Conservation (phyloP, 2,797 vertebrate species). For the Parauchenoglanis punctatus region DNA sequence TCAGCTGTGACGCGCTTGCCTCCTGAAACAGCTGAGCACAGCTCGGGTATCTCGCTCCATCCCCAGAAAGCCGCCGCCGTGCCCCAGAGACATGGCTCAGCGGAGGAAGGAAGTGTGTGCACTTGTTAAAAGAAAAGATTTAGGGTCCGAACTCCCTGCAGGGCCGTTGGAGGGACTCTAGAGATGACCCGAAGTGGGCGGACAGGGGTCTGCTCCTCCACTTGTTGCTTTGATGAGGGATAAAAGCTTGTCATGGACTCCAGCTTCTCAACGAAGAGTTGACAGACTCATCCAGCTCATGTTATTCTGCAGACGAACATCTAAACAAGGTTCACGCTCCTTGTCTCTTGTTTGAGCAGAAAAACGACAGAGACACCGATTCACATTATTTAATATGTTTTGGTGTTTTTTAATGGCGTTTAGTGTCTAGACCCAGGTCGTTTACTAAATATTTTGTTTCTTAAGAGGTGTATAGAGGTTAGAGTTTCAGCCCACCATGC, state of each 20-base stretch:
- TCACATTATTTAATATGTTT: constrained; percentile 38
- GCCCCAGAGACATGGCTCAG: constrained; percentile 64
- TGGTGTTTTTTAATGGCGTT: constrained; percentile 67
- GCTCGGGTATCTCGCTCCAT: constrained; percentile 28
- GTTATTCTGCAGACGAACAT: constrained; percentile 62
- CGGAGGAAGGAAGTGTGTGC: constrained; percentile 77
- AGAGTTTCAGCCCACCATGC: neutral
- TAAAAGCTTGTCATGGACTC: constrained; percentile 83
- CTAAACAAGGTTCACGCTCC: neutral
- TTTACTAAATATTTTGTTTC: neutral
- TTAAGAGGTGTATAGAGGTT: neutral
- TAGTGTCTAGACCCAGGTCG: constrained; percentile 40
- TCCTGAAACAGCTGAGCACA: constrained; percentile 35
- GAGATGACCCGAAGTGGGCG: constrained; percentile 55
- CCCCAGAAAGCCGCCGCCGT: constrained; percentile 58
- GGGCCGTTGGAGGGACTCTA: constrained; percentile 70
- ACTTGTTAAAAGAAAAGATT: constrained; percentile 83
- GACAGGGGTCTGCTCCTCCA: constrained; percentile 81
- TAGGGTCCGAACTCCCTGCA: constrained; percentile 72
- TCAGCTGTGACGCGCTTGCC: constrained; percentile 5
- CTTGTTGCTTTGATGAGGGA: constrained; percentile 89
- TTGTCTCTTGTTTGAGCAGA: constrained; percentile 11
- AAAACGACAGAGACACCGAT: constrained; percentile 41
- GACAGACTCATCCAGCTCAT: constrained; percentile 74
- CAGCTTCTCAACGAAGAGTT: constrained; percentile 74